Evolutionary conservation across 2,797 vertebrate species (phyloP).

Genomic region (Paguma larvata): DNA sequence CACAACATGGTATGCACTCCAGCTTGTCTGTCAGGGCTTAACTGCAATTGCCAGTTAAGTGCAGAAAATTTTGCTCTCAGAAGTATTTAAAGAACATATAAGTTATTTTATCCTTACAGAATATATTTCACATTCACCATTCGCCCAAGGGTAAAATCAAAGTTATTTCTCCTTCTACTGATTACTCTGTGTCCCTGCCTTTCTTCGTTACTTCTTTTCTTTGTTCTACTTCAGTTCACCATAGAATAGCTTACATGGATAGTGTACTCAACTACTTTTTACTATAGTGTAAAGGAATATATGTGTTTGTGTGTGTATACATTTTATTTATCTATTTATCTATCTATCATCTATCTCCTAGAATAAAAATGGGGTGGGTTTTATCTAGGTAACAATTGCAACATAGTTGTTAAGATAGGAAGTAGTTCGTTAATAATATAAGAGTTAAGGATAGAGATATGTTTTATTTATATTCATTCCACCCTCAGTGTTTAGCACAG

Average conservation of each 20-base stretch:
- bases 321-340: not conserved
- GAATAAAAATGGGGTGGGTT: not conserved
- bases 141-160: conserved; percentile 37
- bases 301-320: not conserved
- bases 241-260: not conserved
- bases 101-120: not conserved
- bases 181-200: not conserved
- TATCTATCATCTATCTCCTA: not conserved
- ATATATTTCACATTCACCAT: conserved; percentile 40
- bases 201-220: not conserved
- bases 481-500: not conserved
- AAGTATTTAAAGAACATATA: conserved; percentile 10
- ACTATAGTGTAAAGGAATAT: not conserved
- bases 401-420: not conserved
- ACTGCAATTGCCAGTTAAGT: not conserved
- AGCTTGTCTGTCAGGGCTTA: not conserved
- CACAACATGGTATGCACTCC: not conserved
- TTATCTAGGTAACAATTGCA: not conserved
- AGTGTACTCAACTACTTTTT: not conserved
- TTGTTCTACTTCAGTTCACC: not conserved
- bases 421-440: conserved; percentile 42
- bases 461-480: not conserved
- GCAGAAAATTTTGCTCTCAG: not conserved
- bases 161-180: conserved; percentile 1
- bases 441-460: not conserved